Evolutionary conservation across 2,797 vertebrate genomes (phyloP).

Genomic region (Limnodromus scolopaceus): DNA sequence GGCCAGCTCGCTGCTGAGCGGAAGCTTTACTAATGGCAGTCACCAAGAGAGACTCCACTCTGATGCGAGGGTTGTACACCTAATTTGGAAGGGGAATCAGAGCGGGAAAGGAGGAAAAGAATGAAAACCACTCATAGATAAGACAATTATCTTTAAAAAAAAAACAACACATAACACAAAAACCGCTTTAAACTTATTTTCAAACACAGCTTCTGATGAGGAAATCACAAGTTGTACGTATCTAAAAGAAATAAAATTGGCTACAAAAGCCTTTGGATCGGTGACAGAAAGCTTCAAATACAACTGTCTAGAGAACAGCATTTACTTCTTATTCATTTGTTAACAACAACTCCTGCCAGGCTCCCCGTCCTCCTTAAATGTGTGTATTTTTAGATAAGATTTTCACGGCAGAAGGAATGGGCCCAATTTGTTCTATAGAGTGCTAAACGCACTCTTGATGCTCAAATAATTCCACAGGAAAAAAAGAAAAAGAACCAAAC

Average conservation of each 20-base stretch:
- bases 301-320: not conserved
- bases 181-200: not conserved
- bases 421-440: not conserved
- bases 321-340: not conserved
- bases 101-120: not conserved
- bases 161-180: not conserved
- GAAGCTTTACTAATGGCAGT: constrained; percentile 98
- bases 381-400: not conserved
- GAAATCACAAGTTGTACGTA: not conserved
- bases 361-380: not conserved
- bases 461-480: not conserved
- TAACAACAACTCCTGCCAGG: constrained; percentile 5
- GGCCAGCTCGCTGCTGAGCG: constrained; percentile 95
- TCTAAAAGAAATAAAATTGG: not conserved
- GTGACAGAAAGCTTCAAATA: not conserved
- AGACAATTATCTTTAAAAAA: not conserved
- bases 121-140: not conserved
- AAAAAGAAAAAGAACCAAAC: not conserved
- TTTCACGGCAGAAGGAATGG: not conserved
- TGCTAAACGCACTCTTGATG: not conserved
- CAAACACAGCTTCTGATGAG: not conserved
- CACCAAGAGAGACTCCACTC: constrained; percentile 96
- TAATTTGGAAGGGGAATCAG: constrained; percentile 26
- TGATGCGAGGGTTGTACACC: constrained; percentile 96
- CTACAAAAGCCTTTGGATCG: not conserved